Percentiles rank a stretch among this genome's conserved stretches.
These are phyloP conservation scores for Sphyrna mokarran DNA, from an alignment of 2,113 vertebrate species.

Conservation along the genomic window DNA sequence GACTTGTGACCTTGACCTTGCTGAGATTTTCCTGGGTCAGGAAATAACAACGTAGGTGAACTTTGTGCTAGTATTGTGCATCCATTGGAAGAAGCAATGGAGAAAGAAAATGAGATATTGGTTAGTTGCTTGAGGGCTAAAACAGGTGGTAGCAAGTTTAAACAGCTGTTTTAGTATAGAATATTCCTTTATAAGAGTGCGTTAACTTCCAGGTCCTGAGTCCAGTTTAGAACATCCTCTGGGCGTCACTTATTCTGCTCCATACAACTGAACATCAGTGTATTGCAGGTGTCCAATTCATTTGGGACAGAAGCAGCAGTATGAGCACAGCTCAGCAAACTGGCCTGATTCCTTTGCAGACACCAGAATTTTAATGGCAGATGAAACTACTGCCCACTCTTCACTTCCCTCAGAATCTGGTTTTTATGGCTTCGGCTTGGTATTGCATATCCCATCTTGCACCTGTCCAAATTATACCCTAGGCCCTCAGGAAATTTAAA, in stretches of 20 bases:
- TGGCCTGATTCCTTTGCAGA: background rate
- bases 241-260: background rate
- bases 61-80: background rate
- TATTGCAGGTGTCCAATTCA: background rate
- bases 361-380: background rate
- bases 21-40: background rate
- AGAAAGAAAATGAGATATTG: background rate
- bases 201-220: background rate
- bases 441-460: too few species aligned
- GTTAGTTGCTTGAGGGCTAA: background rate
- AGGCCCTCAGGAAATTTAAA: background rate
- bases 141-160: background rate
- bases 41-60: background rate
- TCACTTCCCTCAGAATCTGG: background rate
- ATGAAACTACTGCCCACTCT: background rate
- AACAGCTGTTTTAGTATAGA: background rate
- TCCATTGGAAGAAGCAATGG: background rate
- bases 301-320: background rate
- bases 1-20: background rate
- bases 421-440: background rate
- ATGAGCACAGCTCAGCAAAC: background rate
- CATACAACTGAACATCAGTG: background rate
- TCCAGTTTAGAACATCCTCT: background rate
- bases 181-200: background rate
- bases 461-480: background rate